phyloP scores from a whole-genome alignment of 2,113 vertebrate species.

The Ceyx cyanopectus region DNA sequence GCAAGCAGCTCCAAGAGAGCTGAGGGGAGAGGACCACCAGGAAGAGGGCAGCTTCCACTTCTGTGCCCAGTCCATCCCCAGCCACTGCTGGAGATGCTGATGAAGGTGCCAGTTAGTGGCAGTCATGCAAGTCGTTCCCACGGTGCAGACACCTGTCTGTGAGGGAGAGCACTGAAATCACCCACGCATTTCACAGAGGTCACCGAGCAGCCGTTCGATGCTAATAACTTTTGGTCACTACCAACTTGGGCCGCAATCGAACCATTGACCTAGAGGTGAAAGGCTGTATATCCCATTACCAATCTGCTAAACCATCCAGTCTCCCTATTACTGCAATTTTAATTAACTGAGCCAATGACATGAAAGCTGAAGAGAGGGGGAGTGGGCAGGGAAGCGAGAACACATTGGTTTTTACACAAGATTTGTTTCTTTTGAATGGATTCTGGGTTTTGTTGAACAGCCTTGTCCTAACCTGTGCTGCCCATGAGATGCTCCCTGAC shows the following conservation, averaged over 20 bases:
- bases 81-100: background rate
- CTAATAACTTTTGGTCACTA: conserved; percentile 68
- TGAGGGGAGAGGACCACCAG: background rate
- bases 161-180: conserved; percentile 12
- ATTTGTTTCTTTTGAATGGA: conserved; percentile 45
- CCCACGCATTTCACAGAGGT: conserved; percentile 30
- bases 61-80: background rate
- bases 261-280: conserved; percentile 68
- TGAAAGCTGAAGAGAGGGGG: conserved; percentile 58
- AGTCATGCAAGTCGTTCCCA: background rate
- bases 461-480: background rate
- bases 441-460: conserved; percentile 14
- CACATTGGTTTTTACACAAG: conserved; percentile 43
- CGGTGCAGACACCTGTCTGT: conserved; percentile 31
- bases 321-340: conserved; percentile 69
- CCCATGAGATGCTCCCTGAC: background rate
- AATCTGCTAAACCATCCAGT: conserved; percentile 55
- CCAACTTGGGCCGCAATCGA: conserved; percentile 50
- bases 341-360: conserved; percentile 68
- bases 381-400: conserved; percentile 43
- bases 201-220: conserved; percentile 57
- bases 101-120: conserved; percentile 45
- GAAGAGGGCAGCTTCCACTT: background rate
- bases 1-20: background rate
- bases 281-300: conserved; percentile 69